A percentile compares a stretch with the other conserved stretches of the same genome.
phyloP scores from a whole-genome alignment of 2,113 vertebrate genomes.

The Centropristis striata region DNA sequence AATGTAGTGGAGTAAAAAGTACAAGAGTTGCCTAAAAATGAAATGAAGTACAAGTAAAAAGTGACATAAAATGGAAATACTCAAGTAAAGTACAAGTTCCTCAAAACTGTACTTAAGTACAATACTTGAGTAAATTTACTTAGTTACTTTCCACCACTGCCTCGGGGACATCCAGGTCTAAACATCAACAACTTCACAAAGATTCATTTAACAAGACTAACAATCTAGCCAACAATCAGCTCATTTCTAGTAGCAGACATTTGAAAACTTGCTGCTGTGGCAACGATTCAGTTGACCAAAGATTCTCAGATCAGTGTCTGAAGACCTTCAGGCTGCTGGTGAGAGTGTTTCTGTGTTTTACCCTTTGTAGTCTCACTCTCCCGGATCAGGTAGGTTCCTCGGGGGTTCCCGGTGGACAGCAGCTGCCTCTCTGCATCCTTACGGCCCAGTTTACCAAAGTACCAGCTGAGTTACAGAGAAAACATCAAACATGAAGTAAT shows the following conservation, averaged over 20 bases:
- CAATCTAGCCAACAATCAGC: not conserved
- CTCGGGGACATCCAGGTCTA: not conserved
- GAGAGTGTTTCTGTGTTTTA: conserved; percentile 64
- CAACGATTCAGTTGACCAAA: not conserved
- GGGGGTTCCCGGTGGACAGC: conserved; percentile 92
- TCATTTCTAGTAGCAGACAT: not conserved
- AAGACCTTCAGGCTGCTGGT: not conserved
- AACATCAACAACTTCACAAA: not conserved
- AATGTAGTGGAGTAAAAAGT: no score
- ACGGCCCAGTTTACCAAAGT: conserved; percentile 97
- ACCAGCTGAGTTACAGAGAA: conserved; percentile 87
- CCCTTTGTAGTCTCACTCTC: conserved; percentile 99
- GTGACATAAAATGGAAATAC: no score
- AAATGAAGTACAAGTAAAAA: no score
- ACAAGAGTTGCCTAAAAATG: no score
- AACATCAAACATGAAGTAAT: not conserved
- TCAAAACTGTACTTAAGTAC: no score
- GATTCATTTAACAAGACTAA: not conserved
- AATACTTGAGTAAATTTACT: no score
- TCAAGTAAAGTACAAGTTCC: no score
- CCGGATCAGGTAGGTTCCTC: conserved; percentile 96
- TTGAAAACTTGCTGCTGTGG: not conserved
- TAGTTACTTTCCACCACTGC: no score
- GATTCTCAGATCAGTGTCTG: no score
- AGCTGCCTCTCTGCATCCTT: conserved; percentile 98